Percentiles rank a stretch among this genome's conserved stretches.
Evolutionary conservation across 2,797 vertebrate species (phyloP).

Genomic region (Argyrosomus regius): DNA sequence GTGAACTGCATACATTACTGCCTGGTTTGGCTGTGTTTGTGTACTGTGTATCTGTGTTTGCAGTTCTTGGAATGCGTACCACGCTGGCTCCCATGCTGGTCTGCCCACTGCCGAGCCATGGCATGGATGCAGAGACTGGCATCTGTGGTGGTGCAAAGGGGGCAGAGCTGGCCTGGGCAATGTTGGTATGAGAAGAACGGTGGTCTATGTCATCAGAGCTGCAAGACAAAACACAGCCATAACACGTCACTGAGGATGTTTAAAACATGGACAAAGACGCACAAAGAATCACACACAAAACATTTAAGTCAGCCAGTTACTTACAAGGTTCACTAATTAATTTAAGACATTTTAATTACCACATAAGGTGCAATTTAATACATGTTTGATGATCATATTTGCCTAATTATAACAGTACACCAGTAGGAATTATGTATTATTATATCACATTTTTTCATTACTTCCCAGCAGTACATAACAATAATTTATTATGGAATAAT

Average conservation of each 20-base stretch:
- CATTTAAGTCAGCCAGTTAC: no score
- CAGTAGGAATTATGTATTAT: background rate
- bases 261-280: background rate
- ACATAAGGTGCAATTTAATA: background rate
- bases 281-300: background rate
- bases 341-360: background rate
- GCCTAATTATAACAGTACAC: background rate
- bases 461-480: background rate
- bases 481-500: background rate
- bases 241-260: background rate
- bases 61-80: slow-evolving; percentile 82
- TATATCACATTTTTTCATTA: background rate
- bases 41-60: background rate
- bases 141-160: slow-evolving; percentile 89
- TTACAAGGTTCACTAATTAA: background rate
- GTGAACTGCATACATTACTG: slow-evolving; percentile 38
- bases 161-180: slow-evolving; percentile 88
- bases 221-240: slow-evolving; percentile 46
- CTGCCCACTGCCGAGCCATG: slow-evolving; percentile 96
- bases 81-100: slow-evolving; percentile 97
- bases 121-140: slow-evolving; percentile 93
- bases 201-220: slow-evolving; percentile 96
- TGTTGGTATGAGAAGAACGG: slow-evolving; percentile 94
- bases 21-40: background rate
- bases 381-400: background rate